These are phyloP conservation scores for Copsychus sechellarum DNA, from an alignment of 2,113 vertebrate genomes.

Conservation along the genomic window DNA sequence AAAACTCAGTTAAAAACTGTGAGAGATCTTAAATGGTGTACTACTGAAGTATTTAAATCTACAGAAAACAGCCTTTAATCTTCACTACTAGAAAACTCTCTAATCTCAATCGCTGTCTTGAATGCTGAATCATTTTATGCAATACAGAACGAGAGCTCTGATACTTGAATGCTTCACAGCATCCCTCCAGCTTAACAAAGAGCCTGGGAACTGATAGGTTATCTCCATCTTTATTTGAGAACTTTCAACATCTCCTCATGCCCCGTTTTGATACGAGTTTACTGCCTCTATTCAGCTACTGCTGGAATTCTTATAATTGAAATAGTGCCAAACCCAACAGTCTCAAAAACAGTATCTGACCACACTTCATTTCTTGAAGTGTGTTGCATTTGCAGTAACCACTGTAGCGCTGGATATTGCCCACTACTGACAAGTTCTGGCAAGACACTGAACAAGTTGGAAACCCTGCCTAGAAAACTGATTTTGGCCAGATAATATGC, in stretches of 20 bases:
- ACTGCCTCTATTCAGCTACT: neutral
- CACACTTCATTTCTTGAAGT: neutral
- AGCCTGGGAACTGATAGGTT: neutral
- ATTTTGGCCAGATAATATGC: neutral
- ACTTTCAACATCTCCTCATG: neutral
- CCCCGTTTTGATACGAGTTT: neutral
- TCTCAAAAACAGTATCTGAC: neutral
- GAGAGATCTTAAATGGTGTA: neutral
- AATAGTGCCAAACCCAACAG: neutral
- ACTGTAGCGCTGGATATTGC: neutral
- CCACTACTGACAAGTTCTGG: accelerated
- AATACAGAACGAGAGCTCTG: neutral
- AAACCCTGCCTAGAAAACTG: neutral
- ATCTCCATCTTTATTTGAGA: neutral
- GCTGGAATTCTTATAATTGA: neutral
- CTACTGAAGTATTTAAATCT: neutral
- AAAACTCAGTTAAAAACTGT: neutral
- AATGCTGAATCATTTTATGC: neutral
- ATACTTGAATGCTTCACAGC: neutral
- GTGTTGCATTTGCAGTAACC: neutral
- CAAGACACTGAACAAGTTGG: neutral
- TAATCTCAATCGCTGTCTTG: neutral
- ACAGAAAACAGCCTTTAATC: neutral
- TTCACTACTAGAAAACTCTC: neutral
- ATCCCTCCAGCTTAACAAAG: neutral